These are phyloP conservation scores for Phorcus lineatus DNA, from an alignment of 2,888 invertebrate species.

Conservation along the genomic window DNA sequence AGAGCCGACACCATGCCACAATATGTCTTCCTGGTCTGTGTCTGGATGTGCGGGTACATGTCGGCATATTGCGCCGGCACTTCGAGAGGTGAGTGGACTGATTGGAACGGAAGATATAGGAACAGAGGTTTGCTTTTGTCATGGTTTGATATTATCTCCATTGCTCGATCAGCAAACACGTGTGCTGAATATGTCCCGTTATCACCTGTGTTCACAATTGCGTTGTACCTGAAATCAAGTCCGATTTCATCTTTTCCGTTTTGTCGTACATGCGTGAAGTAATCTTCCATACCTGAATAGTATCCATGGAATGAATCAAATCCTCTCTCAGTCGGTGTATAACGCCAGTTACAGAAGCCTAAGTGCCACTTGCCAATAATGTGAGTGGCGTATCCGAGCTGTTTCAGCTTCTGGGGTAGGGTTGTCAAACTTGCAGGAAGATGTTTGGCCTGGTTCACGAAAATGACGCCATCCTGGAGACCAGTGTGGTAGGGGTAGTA, in stretches of 20 bases:
- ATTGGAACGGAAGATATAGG: conserved; percentile 66
- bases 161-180: conserved; percentile 48
- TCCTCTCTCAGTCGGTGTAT: conserved; percentile 74
- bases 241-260: neutral
- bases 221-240: neutral
- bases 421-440: conserved; percentile 50
- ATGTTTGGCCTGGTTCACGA: conserved; percentile 24
- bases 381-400: conserved; percentile 59
- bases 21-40: conserved; percentile 42
- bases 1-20: conserved; percentile 83
- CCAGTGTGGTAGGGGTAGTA: neutral
- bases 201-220: neutral
- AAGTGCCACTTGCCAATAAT: conserved; percentile 75
- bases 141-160: conserved; percentile 53
- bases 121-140: conserved; percentile 57
- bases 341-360: conserved; percentile 75
- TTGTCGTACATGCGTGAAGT: conserved; percentile 54
- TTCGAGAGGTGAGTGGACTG: conserved; percentile 63
- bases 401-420: conserved; percentile 54
- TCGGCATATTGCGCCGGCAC: conserved; percentile 47
- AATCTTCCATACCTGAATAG: conserved; percentile 71
- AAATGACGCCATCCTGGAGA: neutral
- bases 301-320: conserved; percentile 77
- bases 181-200: conserved; percentile 12
- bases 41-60: conserved; percentile 47